A percentile compares a stretch with the other conserved stretches of the same genome.
Evolutionary conservation across 2,888 invertebrate genomes (phyloP).

Genomic region (Pachymerium ferrugineum): DNA sequence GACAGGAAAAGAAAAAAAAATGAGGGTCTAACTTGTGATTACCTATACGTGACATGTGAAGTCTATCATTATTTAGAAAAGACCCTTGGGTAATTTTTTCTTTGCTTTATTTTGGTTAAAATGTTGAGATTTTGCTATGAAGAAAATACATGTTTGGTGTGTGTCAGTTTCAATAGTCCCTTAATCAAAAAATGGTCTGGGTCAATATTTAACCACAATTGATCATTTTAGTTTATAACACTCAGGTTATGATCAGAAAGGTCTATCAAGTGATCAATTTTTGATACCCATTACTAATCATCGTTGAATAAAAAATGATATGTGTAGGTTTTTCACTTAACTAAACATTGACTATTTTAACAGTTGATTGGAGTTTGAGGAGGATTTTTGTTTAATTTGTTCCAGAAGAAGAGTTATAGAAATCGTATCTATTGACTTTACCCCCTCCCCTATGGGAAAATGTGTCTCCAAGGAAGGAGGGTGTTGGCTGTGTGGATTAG

Average conservation of each 20-base stretch:
- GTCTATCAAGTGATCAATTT: too few species aligned
- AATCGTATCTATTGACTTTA: conserved; percentile 18
- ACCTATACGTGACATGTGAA: neutral
- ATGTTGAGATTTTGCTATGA: too few species aligned
- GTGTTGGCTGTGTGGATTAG: conserved; percentile 5
- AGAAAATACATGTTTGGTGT: too few species aligned
- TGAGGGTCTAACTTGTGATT: conserved; percentile 10
- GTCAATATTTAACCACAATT: too few species aligned
- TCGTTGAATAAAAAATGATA: too few species aligned
- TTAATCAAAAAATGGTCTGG: too few species aligned
- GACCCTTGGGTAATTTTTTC: neutral
- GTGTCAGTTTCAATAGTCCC: too few species aligned
- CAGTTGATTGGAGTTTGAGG: neutral
- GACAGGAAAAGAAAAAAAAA: conserved; percentile 2
- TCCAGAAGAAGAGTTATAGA: neutral
- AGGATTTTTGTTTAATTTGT: neutral
- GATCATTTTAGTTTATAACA: too few species aligned
- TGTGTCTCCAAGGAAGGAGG: conserved; percentile 6
- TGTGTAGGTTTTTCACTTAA: too few species aligned
- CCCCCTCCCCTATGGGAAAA: neutral
- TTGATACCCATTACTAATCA: too few species aligned
- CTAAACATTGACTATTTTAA: too few species aligned
- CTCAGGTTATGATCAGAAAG: too few species aligned
- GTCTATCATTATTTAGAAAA: conserved; percentile 10
- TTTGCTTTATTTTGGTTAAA: neutral